Conservation (phyloP, 2,888 invertebrate species). For the Aphrophora alni region DNA sequence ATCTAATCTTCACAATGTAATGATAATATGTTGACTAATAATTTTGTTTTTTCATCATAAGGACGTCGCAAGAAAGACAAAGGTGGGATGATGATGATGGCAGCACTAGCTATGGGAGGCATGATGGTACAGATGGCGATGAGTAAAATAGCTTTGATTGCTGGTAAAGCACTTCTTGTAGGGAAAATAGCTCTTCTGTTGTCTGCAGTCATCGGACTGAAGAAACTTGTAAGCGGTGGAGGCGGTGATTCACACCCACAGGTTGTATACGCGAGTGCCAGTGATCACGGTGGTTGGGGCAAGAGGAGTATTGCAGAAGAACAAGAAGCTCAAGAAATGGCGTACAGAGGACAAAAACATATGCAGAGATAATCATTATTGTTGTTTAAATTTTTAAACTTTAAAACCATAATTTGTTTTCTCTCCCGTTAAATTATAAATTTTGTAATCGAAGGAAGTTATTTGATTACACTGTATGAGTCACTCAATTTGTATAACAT, state of each 20-base stretch:
- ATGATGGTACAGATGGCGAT: conserved; percentile 71
- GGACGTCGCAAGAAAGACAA: conserved; percentile 64
- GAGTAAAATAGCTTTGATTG: conserved; percentile 65
- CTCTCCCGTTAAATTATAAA: no score
- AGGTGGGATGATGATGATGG: conserved; percentile 64
- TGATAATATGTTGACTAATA: no score
- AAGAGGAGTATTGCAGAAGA: conserved; percentile 39
- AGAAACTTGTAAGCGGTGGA: conserved; percentile 71
- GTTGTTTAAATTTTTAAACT: no score
- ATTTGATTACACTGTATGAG: no score
- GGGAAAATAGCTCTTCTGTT: conserved; percentile 78
- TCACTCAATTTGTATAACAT: no score
- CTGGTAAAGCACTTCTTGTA: conserved; percentile 70
- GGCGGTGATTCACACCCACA: conserved; percentile 55
- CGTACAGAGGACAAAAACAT: conserved; percentile 3
- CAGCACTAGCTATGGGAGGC: conserved; percentile 63
- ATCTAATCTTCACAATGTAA: no score
- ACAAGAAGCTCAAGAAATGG: conserved; percentile 18
- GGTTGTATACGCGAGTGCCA: conserved; percentile 44
- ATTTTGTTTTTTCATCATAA: no score
- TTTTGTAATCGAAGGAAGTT: no score
- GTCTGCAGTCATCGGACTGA: conserved; percentile 84
- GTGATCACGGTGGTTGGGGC: conserved; percentile 47
- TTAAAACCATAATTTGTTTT: no score
- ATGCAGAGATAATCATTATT: background rate